Conservation (phyloP, 2,888 invertebrate species). For the Oscheius sp. region DNA sequence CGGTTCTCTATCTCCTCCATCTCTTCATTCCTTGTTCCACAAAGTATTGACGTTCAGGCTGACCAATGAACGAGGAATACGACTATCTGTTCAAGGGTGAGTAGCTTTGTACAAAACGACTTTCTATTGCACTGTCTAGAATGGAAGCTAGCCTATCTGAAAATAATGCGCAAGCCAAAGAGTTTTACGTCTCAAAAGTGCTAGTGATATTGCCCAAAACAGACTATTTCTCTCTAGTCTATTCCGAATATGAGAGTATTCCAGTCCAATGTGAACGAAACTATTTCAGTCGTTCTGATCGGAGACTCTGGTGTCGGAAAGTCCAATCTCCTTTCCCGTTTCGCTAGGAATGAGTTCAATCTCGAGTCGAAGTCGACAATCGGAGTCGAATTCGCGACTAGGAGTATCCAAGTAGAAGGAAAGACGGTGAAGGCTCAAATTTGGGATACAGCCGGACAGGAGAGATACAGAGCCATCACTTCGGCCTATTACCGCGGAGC, state of each 20-base stretch:
- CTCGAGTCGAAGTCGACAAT: slow-evolving; percentile 29
- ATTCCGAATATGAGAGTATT: too few relatives aligned
- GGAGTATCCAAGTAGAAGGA: slow-evolving; percentile 32
- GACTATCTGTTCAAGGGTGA: slow-evolving; percentile 33
- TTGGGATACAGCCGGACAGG: slow-evolving; percentile 31
- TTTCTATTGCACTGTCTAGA: not conserved
- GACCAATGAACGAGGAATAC: slow-evolving; percentile 28
- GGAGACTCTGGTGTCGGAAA: slow-evolving; percentile 32
- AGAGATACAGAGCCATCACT: slow-evolving; percentile 30
- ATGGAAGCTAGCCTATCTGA: too few relatives aligned
- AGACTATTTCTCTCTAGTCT: too few relatives aligned
- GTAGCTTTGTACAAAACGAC: not conserved
- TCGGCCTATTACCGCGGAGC: slow-evolving; percentile 31
- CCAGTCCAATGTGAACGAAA: too few relatives aligned
- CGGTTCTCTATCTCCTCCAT: too few relatives aligned
- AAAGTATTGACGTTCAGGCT: slow-evolving; percentile 14
- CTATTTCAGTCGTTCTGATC: slow-evolving; percentile 27
- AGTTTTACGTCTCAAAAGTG: too few relatives aligned
- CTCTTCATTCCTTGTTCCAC: too few relatives aligned
- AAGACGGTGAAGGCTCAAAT: slow-evolving; percentile 29
- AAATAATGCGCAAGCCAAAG: too few relatives aligned
- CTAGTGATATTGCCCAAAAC: too few relatives aligned
- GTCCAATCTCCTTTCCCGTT: slow-evolving; percentile 28
- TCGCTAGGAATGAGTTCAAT: slow-evolving; percentile 30
- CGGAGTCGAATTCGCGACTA: slow-evolving; percentile 29